These are phyloP conservation scores for Anoplolepis gracilipes DNA, from an alignment of 1,140 invertebrate genomes.

Conservation along the genomic window DNA sequence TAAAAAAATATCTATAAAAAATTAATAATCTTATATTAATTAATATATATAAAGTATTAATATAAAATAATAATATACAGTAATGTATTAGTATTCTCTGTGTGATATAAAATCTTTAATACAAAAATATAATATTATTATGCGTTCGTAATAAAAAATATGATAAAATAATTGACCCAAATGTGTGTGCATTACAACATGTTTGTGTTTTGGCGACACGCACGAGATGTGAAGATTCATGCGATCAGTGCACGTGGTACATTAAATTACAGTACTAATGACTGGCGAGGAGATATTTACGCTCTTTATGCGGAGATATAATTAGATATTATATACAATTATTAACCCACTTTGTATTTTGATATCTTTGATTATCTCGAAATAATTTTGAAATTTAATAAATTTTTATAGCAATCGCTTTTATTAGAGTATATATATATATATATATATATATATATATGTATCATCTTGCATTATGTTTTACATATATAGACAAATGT, in stretches of 20 bases:
- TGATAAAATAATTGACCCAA: background rate
- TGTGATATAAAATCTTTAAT: background rate
- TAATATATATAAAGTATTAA: background rate
- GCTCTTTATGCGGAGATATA: background rate
- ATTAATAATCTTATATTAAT: background rate
- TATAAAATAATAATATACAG: background rate
- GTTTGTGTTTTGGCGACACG: background rate
- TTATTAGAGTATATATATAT: no score
- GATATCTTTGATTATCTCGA: no score
- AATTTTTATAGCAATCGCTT: no score
- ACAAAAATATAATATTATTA: background rate
- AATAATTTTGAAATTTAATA: no score
- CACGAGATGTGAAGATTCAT: background rate
- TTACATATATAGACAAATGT: background rate
- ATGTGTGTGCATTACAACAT: background rate
- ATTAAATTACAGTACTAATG: slow-evolving; percentile 9
- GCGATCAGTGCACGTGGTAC: background rate
- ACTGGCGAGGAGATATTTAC: background rate
- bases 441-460: no score
- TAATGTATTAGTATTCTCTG: background rate
- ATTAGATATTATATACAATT: no score
- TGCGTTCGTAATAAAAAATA: background rate
- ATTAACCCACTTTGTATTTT: no score
- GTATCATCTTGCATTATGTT: background rate
- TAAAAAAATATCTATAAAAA: background rate